Base-by-base conservation (phyloP, 2,113 vertebrate genomes). In the Brachionichthys hirsutus region DNA sequence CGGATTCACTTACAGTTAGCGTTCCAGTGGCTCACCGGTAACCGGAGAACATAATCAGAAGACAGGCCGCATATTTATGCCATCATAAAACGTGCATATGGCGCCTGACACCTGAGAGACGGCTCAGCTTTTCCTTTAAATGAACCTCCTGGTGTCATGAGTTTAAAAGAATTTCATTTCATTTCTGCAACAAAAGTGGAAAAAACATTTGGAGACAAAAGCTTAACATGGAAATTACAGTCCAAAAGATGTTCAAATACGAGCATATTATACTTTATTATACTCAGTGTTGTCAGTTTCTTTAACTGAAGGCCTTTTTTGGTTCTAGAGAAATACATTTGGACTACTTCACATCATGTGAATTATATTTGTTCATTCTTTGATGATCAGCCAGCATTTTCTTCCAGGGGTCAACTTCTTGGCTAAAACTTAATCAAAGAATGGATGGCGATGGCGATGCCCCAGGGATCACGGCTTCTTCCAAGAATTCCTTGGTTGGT, bases 1-100 rank as follows among this genome's bases (percentile, higher is more conserved):
- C 73, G 54, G 85, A 85, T 82, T 88, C 77, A 7, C 83, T 85
- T 88, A 83, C 85, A 62, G 80, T 86, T 88, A 78, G 79, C 73
- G 62, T 89, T 91, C 80, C 82, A 66, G 8, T 53, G 61, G 74
- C 74, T 77, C 64, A 38, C 66, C 61, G 24, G 87, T 64, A 82
- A 89, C 68, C 14, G 50, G 51, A 85, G 73, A 77, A 40, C 49
- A 67, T 70, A 56, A 73, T 54, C 71, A 34, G 65, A 36, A 73
- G 61, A 70, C 11, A 35, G 62, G 48, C 66, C 5, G 44, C 2
- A 30, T n/a, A 64, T 20, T 60, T 44, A 72, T 84, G 71, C 70
- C 51, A 35, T 77, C 54, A 62, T 86, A 80, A 89, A 89, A 67
- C 16, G 4, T 67, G 52, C 40, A 66, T 48, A 5, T 73, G 50